Conservation (phyloP, 2,888 invertebrate species). For the Pemphredon lugubris region DNA sequence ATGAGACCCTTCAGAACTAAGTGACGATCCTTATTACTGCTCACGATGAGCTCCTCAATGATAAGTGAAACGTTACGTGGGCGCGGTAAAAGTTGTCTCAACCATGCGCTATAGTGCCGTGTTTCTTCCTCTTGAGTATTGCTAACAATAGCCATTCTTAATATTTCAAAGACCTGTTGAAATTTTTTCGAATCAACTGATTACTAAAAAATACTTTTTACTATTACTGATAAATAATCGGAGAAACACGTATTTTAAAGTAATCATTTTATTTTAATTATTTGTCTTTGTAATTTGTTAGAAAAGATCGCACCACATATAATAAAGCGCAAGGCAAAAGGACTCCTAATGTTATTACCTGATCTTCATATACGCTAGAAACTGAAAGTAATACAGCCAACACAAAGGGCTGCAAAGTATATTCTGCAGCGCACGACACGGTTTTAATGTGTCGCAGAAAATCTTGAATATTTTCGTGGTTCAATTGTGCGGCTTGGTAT, state of each 20-base stretch:
- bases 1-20: constrained; percentile 82
- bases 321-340: too few relatives aligned
- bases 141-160: constrained; percentile 74
- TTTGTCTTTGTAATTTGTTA: too few relatives aligned
- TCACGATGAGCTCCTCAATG: constrained; percentile 81
- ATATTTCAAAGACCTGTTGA: constrained; percentile 75
- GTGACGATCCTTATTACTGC: constrained; percentile 81
- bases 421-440: constrained; percentile 83
- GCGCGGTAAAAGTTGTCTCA: constrained; percentile 81
- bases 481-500: constrained; percentile 80
- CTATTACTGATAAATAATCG: too few relatives aligned
- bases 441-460: constrained; percentile 82
- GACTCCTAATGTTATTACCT: too few relatives aligned
- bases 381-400: constrained; percentile 84
- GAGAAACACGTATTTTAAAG: too few relatives aligned
- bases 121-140: constrained; percentile 81
- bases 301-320: too few relatives aligned
- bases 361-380: constrained; percentile 82
- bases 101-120: constrained; percentile 83
- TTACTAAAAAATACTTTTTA: neutral
- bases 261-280: too few relatives aligned
- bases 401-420: constrained; percentile 85
- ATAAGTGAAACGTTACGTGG: constrained; percentile 78
- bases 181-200: neutral
- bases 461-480: constrained; percentile 81